phyloP scores from a whole-genome alignment of 2,797 vertebrate species.

The Babyrousa celebensis region DNA sequence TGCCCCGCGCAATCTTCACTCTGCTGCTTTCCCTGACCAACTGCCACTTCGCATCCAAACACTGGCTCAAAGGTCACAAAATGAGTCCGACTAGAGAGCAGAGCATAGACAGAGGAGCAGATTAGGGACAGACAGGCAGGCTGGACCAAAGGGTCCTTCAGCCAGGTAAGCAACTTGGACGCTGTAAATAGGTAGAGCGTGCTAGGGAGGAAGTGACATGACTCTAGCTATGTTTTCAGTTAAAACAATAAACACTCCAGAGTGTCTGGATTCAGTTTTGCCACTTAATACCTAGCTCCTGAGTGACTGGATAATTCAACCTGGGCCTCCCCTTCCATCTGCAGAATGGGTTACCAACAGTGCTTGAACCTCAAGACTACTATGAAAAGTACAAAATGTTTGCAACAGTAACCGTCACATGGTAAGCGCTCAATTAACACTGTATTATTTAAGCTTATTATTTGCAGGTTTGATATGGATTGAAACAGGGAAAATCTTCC shows the following conservation, averaged over 20 bases:
- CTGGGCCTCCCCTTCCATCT: not conserved
- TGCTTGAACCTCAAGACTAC: not conserved
- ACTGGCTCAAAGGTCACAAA: not conserved
- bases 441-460: not conserved
- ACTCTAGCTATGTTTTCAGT: not conserved
- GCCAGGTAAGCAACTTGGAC: not conserved
- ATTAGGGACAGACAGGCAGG: not conserved
- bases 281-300: not conserved
- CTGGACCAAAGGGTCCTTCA: not conserved
- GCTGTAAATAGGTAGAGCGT: not conserved
- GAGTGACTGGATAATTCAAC: not conserved
- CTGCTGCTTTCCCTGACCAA: not conserved
- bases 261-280: not conserved
- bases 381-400: not conserved
- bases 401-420: not conserved
- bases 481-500: not conserved
- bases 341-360: not conserved
- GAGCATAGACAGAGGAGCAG: not conserved
- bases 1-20: not conserved
- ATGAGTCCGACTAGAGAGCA: not conserved
- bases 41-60: not conserved
- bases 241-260: not conserved
- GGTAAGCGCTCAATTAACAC: not conserved
- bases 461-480: not conserved
- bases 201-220: not conserved